Conservation (phyloP, 2,113 vertebrate species). For the Ahaetulla prasina region DNA sequence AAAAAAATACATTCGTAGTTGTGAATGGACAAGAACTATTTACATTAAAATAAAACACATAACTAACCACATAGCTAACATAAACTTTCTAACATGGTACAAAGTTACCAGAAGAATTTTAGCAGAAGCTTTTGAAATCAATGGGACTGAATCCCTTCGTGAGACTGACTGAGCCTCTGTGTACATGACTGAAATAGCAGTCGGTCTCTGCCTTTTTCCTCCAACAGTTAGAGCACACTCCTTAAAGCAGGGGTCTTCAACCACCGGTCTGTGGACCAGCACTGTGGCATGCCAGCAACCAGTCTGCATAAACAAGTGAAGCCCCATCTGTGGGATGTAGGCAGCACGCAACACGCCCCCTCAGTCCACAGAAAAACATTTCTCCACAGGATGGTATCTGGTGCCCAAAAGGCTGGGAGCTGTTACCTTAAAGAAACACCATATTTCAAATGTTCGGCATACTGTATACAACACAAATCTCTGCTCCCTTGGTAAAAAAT, state of each 20-base stretch:
- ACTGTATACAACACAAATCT: neutral
- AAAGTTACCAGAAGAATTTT: neutral
- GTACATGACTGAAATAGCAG: neutral
- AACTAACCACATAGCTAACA: neutral
- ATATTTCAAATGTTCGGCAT: neutral
- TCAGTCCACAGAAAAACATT: no score
- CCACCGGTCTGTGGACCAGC: no score
- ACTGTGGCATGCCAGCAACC: no score
- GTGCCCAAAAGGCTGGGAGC: no score
- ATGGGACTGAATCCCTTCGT: neutral
- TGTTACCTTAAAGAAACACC: no score
- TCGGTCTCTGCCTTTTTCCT: neutral
- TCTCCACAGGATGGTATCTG: no score
- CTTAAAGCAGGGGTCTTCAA: neutral
- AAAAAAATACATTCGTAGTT: neutral
- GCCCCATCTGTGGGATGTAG: no score
- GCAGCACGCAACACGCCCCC: no score
- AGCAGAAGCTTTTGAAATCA: neutral
- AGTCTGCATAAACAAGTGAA: no score
- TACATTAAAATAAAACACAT: neutral
- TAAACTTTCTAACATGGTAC: neutral
- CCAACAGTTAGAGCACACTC: neutral
- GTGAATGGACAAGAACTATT: neutral
- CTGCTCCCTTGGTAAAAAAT: neutral
- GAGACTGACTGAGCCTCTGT: neutral